Conservation (phyloP, 1,140 invertebrate species). For the Palaemon carinicauda region DNA sequence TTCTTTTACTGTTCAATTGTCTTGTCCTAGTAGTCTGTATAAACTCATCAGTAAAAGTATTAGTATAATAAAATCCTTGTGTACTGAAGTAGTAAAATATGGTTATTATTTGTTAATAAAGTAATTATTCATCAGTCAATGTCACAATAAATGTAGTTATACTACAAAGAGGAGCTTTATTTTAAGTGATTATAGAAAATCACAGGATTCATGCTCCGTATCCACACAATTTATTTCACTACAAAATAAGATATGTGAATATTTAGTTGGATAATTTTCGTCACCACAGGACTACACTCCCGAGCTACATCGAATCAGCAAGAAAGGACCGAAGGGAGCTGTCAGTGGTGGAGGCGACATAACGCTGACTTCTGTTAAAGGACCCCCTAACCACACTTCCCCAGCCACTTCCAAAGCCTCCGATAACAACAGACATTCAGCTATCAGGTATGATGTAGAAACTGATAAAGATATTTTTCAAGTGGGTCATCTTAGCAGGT, state of each 20-base stretch:
- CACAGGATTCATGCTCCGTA: no score
- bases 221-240: no score
- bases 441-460: constrained; percentile 49
- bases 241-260: background rate
- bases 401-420: constrained; percentile 53
- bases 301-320: constrained; percentile 62
- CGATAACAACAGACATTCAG: constrained; percentile 58
- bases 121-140: no score
- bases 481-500: background rate
- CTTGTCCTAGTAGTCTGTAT: no score
- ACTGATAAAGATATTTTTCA: background rate
- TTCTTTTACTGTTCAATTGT: no score
- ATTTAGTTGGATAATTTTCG: background rate
- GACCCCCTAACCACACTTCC: constrained; percentile 55
- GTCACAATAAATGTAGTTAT: no score
- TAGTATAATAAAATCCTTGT: no score
- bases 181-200: no score
- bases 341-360: constrained; percentile 48
- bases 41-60: no score
- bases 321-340: constrained; percentile 61
- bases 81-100: no score
- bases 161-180: no score
- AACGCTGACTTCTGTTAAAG: constrained; percentile 53
- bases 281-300: constrained; percentile 62
- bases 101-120: no score